phyloP scores from a whole-genome alignment of 2,113 vertebrate species.

The Taurulus bubalis region DNA sequence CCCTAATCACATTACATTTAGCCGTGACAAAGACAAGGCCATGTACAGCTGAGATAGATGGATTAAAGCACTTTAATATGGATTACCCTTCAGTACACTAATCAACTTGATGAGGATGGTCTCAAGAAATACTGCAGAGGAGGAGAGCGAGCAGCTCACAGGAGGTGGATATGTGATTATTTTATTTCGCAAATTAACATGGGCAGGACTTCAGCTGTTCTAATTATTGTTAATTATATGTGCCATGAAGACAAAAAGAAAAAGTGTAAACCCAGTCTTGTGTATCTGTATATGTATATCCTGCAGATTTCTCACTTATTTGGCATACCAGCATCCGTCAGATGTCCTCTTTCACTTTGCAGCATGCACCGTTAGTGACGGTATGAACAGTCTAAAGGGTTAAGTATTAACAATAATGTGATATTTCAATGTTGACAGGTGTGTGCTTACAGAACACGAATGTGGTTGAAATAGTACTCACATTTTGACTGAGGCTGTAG shows the following conservation, averaged over 20 bases:
- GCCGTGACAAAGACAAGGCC: constrained; percentile 61
- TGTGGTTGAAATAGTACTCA: too few species aligned
- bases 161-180: neutral
- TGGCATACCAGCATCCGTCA: too few species aligned
- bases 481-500: too few species aligned
- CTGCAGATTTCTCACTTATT: neutral
- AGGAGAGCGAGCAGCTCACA: neutral
- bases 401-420: neutral
- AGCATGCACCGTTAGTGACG: neutral
- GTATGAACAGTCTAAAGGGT: neutral
- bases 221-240: neutral
- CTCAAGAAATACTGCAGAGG: neutral
- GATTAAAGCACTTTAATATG: constrained; percentile 57
- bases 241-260: neutral
- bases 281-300: neutral
- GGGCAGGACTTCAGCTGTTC: neutral
- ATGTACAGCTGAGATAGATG: constrained; percentile 50
- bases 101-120: constrained; percentile 36
- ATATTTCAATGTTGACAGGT: neutral
- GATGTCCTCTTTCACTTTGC: too few species aligned
- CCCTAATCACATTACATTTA: constrained; percentile 60
- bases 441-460: too few species aligned
- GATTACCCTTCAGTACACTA: constrained; percentile 53
- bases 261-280: neutral
- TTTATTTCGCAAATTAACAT: neutral